A percentile compares a stretch with the other conserved stretches of the same genome.
Conservation (phyloP, 2,797 vertebrate genomes). For the Aeoliscus strigatus region DNA sequence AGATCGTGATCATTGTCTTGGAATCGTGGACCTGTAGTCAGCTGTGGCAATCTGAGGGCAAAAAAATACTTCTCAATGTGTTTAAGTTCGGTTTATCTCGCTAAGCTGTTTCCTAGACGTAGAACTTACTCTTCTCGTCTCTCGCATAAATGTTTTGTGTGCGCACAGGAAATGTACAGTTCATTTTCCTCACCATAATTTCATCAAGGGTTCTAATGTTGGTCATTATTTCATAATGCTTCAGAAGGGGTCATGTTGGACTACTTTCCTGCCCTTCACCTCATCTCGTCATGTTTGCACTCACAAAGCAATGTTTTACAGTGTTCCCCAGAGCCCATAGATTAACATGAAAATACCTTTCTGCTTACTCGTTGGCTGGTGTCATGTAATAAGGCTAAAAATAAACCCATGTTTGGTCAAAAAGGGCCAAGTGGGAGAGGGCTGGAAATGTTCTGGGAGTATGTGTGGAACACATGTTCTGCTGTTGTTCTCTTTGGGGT, state of each 20-base stretch:
- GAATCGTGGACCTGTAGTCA: too few species aligned
- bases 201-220: too few species aligned
- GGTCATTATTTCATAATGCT: constrained; percentile 13
- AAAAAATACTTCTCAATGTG: too few species aligned
- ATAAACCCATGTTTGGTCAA: constrained; percentile 67
- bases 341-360: constrained; percentile 73
- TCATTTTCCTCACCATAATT: too few species aligned
- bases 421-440: constrained; percentile 34
- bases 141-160: too few species aligned
- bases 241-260: neutral
- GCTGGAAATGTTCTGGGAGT: constrained; percentile 34
- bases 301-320: constrained; percentile 52
- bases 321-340: constrained; percentile 53
- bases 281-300: constrained; percentile 14
- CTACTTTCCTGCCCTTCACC: constrained; percentile 1
- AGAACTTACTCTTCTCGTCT: too few species aligned
- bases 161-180: too few species aligned
- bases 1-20: too few species aligned
- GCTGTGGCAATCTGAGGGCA: too few species aligned
- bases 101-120: too few species aligned
- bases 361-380: constrained; percentile 58
- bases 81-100: too few species aligned
- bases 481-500: constrained; percentile 22
- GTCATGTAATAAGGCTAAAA: constrained; percentile 69
- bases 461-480: constrained; percentile 37